These are phyloP conservation scores for Castor canadensis DNA, from an alignment of 2,113 vertebrate species.

Conservation along the genomic window DNA sequence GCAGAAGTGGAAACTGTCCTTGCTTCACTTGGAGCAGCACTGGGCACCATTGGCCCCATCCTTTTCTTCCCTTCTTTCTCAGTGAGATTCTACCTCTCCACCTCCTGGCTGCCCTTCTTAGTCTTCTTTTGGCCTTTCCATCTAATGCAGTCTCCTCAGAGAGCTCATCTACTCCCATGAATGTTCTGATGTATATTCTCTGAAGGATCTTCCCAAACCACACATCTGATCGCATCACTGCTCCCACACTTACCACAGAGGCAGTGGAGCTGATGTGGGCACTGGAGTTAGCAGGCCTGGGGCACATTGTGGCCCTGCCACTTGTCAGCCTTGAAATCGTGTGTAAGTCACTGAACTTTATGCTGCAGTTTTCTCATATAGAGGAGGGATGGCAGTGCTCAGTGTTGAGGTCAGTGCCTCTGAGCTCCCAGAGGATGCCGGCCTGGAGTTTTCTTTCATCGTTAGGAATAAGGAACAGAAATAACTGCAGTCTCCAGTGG, in stretches of 20 bases:
- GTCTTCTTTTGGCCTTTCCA: background rate
- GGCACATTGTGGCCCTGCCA: background rate
- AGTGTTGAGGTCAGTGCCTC: background rate
- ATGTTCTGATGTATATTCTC: background rate
- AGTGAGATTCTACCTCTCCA: accelerated
- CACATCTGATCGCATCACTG: background rate
- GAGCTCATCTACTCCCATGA: background rate
- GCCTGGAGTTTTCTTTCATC: background rate
- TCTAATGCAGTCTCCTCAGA: background rate
- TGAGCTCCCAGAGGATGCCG: background rate
- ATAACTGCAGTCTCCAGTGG: background rate
- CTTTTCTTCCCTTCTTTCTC: background rate
- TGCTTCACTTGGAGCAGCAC: background rate
- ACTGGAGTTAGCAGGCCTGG: background rate
- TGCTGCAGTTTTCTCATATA: background rate
- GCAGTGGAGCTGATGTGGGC: background rate
- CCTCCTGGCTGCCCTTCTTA: background rate
- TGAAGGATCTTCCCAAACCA: background rate
- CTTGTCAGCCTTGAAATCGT: background rate
- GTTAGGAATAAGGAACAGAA: background rate
- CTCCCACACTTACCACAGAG: background rate
- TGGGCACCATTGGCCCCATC: accelerated
- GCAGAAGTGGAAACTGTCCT: background rate
- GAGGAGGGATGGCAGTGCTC: background rate
- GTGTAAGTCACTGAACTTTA: background rate